Conservation (phyloP, 1,140 invertebrate species). For the Macrotrachela quadricornifera region DNA sequence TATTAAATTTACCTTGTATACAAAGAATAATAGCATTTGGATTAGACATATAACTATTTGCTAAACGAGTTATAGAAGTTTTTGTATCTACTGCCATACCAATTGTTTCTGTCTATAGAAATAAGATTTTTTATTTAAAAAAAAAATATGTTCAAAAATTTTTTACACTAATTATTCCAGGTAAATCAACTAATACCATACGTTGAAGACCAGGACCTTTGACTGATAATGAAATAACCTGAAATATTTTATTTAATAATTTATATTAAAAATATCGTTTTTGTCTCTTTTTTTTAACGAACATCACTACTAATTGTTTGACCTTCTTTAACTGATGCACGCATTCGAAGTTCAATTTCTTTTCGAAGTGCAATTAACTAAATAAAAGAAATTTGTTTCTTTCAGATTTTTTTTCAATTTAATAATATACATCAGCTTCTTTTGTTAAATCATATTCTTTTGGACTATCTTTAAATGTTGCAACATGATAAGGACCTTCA, state of each 20-base stretch:
- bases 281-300: too few species aligned
- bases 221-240: conserved; percentile 69
- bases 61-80: conserved; percentile 72
- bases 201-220: conserved; percentile 83
- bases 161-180: conserved; percentile 80
- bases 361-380: conserved; percentile 54
- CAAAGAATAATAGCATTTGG: conserved; percentile 97
- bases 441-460: conserved; percentile 8
- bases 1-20: conserved; percentile 45
- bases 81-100: conserved; percentile 87
- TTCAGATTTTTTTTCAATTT: conserved; percentile 67
- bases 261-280: too few species aligned
- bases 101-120: conserved; percentile 55
- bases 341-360: conserved; percentile 56
- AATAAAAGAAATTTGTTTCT: conserved; percentile 35
- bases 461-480: conserved; percentile 50
- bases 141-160: not conserved
- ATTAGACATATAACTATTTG: conserved; percentile 82
- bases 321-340: conserved; percentile 61
- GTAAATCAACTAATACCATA: conserved; percentile 94
- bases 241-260: too few species aligned
- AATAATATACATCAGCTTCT: conserved; percentile 35
- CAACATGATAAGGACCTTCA: conserved; percentile 94
- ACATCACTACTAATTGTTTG: conserved; percentile 74
- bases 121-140: not conserved